Base-by-base conservation (phyloP, 2,888 invertebrate genomes). In the Parochlus steinenii region DNA sequence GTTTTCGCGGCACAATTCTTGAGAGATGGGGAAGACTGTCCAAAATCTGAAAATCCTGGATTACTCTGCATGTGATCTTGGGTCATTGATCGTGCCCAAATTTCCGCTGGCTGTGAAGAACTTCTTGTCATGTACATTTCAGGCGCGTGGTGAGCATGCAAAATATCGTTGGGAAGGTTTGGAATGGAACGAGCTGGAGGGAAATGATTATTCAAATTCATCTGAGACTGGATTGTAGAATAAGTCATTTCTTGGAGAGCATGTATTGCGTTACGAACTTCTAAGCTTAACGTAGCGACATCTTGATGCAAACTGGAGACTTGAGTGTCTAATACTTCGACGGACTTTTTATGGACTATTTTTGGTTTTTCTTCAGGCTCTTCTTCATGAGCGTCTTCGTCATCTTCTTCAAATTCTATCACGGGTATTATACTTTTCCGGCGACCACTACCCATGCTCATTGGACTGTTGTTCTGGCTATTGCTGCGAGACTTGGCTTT, bases 181-280 rank as follows among this genome's bases (percentile, higher is more conserved):
- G 83, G 83, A 52, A 83, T 83, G 40, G 83, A 83, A 51, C 78
- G 79, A n/a, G 79, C 80, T 8, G 81, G 73, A 49, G 71, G 73
- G 58, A 69, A 69, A 24, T 63, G 65, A 15, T 64, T 52, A 40
- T 47, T 47, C 26, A 62, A 47, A 34, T 55, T 56, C 3, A 46
- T 47, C n/a, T 54, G 51, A 3, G 54, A 52, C 3, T 49, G 47
- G 8, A 45, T 18, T 25, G 56, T 57, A 1, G 74, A 74, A 5
- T 74, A 74, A 5, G 80, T 71, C 68, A 83, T 73, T 54, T 80
- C 81, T 55, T 83, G 83, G 15, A 85, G 61, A 1, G 82, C 82
- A 49, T 83, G 81, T 42, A 85, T 81, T 6, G 83, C 83, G 52
- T 77, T 74, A 26, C 82, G 68, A 32, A 83, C 81, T 69, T 82